A percentile compares a stretch with the other conserved stretches of the same genome.
Conservation (phyloP, 2,797 vertebrate genomes). For the Sebastes taczanowskii region DNA sequence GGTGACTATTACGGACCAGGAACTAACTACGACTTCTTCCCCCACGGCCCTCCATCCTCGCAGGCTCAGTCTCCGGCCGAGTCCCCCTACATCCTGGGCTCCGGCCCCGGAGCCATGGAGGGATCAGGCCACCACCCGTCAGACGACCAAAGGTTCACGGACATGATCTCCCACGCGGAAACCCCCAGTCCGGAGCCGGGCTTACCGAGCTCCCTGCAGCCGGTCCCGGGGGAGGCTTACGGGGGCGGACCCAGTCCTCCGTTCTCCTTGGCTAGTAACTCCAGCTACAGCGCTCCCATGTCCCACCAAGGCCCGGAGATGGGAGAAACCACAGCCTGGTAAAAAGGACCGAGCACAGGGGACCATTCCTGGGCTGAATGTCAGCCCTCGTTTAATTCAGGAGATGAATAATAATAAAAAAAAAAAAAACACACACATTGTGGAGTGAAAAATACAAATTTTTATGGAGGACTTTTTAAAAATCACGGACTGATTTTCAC, state of each 20-base stretch:
- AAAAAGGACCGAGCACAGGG: slow-evolving; percentile 66
- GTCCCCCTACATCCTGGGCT: slow-evolving; percentile 90
- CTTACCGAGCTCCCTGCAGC: slow-evolving; percentile 90
- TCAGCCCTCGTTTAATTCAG: slow-evolving; percentile 59
- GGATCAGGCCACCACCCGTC: slow-evolving; percentile 90
- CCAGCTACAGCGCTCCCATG: slow-evolving; percentile 93
- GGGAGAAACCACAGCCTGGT: slow-evolving; percentile 94
- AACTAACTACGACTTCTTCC: slow-evolving; percentile 98
- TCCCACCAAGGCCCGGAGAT: slow-evolving; percentile 94
- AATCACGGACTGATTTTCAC: slow-evolving; percentile 51
- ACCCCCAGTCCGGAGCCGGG: slow-evolving; percentile 95
- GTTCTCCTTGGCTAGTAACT: slow-evolving; percentile 93
- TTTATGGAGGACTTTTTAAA: slow-evolving; percentile 59
- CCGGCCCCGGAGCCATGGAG: slow-evolving; percentile 91
- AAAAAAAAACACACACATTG: background rate
- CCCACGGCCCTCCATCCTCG: slow-evolving; percentile 96
- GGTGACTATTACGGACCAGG: slow-evolving; percentile 97
- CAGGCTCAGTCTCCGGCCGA: slow-evolving; percentile 97
- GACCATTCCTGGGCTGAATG: slow-evolving; percentile 46
- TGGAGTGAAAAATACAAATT: slow-evolving; percentile 39
- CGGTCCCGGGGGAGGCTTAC: slow-evolving; percentile 91
- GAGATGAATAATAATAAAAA: slow-evolving; percentile 37
- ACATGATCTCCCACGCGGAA: slow-evolving; percentile 97
- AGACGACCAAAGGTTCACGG: slow-evolving; percentile 98
- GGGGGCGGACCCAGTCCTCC: slow-evolving; percentile 95